Evolutionary conservation across 2,888 invertebrate genomes (phyloP).

Genomic region (Limnephilus auricula): DNA sequence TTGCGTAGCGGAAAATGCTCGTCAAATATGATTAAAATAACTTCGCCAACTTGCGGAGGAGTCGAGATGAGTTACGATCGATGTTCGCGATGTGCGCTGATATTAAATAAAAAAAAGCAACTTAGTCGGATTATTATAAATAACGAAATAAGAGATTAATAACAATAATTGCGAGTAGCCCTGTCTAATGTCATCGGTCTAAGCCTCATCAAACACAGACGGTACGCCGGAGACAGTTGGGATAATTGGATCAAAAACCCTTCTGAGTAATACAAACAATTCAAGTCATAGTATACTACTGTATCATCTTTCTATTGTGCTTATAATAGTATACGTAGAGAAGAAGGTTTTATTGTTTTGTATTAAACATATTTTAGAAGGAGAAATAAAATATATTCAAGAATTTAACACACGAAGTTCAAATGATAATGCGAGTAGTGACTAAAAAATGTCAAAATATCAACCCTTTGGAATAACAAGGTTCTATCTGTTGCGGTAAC

Average conservation of each 20-base stretch:
- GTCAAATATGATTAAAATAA: conserved; percentile 23
- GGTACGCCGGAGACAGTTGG: background rate
- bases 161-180: background rate
- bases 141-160: background rate
- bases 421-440: no score
- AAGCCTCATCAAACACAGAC: background rate
- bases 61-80: background rate
- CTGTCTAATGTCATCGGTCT: background rate
- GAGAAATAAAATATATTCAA: background rate
- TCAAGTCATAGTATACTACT: background rate
- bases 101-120: background rate
- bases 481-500: no score
- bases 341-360: background rate
- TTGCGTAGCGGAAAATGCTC: conserved; percentile 3
- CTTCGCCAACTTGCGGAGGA: background rate
- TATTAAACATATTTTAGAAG: background rate
- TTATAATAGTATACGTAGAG: background rate
- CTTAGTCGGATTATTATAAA: background rate
- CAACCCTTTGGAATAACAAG: no score
- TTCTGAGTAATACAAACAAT: background rate
- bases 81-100: background rate
- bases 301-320: background rate
- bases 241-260: background rate
- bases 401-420: no score
- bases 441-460: no score